Conservation (phyloP, 2,888 invertebrate genomes). For the Plebejus argus region DNA sequence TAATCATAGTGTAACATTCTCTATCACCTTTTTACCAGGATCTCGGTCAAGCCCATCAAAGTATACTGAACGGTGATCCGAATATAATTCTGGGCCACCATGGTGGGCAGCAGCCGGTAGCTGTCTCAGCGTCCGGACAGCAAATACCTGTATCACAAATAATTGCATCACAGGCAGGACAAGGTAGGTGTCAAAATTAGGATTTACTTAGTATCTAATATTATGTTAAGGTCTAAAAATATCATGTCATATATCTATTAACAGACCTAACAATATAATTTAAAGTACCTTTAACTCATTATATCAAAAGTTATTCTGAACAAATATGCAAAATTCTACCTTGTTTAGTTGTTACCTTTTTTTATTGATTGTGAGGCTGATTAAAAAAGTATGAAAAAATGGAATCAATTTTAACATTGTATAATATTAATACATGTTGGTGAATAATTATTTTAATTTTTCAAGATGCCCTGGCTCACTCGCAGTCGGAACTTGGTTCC, state of each 20-base stretch:
- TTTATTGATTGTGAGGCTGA: too few relatives aligned
- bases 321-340: too few relatives aligned
- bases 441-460: conserved; percentile 27
- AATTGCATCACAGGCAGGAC: conserved; percentile 71
- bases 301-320: too few relatives aligned
- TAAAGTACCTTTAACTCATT: too few relatives aligned
- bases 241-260: too few relatives aligned
- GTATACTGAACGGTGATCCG: conserved; percentile 75
- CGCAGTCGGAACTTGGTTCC: conserved; percentile 49
- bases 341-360: too few relatives aligned
- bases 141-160: conserved; percentile 76
- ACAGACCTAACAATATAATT: too few relatives aligned
- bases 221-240: too few relatives aligned
- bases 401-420: too few relatives aligned
- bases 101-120: conserved; percentile 68
- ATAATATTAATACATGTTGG: not conserved
- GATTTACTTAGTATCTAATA: too few relatives aligned
- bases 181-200: conserved; percentile 45
- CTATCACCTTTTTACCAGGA: conserved; percentile 56
- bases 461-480: conserved; percentile 70
- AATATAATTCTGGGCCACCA: conserved; percentile 82
- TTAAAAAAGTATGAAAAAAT: too few relatives aligned
- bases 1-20: not conserved
- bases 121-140: conserved; percentile 67
- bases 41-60: conserved; percentile 70